Conservation (phyloP, 2,888 invertebrate species). For the Synanthedon formicaeformis region DNA sequence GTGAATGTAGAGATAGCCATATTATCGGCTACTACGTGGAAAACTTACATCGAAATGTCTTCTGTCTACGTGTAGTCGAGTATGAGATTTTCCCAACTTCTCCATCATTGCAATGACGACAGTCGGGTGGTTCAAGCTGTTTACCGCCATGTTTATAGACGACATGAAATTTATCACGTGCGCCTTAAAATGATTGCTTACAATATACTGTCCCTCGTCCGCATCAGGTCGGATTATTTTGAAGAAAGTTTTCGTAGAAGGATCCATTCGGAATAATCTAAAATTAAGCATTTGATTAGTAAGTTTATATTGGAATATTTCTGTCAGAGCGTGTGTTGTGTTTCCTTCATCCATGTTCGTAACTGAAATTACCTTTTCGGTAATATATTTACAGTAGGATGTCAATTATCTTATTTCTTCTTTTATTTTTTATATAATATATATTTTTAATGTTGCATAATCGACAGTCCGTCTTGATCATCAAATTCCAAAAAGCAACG, state of each 20-base stretch:
- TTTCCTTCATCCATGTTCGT: too few species aligned
- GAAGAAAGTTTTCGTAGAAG: conserved; percentile 34
- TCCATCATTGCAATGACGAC: conserved; percentile 38
- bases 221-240: conserved; percentile 23
- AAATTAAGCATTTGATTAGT: background rate
- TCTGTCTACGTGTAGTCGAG: conserved; percentile 18
- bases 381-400: too few species aligned
- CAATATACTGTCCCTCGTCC: conserved; percentile 21
- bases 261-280: conserved; percentile 33
- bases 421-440: too few species aligned
- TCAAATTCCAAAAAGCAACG: too few species aligned
- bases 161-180: conserved; percentile 45
- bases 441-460: too few species aligned
- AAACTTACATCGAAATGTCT: conserved; percentile 36
- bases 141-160: conserved; percentile 27
- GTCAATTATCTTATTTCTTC: too few species aligned
- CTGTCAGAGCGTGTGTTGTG: too few species aligned
- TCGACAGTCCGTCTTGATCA: too few species aligned
- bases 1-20: too few species aligned
- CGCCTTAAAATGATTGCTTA: conserved; percentile 32
- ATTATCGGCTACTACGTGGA: background rate
- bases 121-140: conserved; percentile 33
- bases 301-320: background rate
- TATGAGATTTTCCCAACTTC: conserved; percentile 41
- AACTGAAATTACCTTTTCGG: too few species aligned